Percentiles rank a stretch among this genome's conserved stretches.
Conservation (phyloP, 2,797 vertebrate species). For the Melanotaenia nigrans region DNA sequence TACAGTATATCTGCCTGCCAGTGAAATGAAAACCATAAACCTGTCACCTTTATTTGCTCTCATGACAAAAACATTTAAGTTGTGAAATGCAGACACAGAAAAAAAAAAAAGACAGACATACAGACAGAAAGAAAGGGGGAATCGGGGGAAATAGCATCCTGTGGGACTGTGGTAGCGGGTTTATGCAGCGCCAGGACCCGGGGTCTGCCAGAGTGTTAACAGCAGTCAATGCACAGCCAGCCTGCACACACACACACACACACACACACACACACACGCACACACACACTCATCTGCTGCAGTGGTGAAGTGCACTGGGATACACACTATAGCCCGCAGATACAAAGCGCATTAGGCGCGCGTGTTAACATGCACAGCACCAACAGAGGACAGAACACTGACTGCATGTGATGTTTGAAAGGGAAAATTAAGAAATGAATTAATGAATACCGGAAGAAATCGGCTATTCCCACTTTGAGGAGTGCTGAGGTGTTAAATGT, state of each 20-base stretch:
- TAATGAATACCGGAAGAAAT: not conserved
- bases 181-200: conserved; percentile 37
- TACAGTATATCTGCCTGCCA: conserved; percentile 23
- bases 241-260: conserved; percentile 47
- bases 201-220: conserved; percentile 57
- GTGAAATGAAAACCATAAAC: conserved; percentile 42
- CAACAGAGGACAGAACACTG: not conserved
- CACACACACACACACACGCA: conserved; percentile 30
- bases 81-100: conserved; percentile 15
- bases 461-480: conserved; percentile 40
- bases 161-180: conserved; percentile 35
- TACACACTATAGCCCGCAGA: conserved; percentile 57
- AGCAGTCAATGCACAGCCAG: conserved; percentile 66
- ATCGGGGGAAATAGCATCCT: not conserved
- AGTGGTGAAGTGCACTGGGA: conserved; percentile 68
- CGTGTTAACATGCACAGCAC: conserved; percentile 30
- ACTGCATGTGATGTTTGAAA: conserved; percentile 3
- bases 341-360: conserved; percentile 48
- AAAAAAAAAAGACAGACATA: too few species aligned
- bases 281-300: conserved; percentile 64
- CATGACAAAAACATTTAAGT: conserved; percentile 16
- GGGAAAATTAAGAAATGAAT: not conserved
- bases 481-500: conserved; percentile 29
- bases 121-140: not conserved
- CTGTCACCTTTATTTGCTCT: conserved; percentile 27